phyloP scores from a whole-genome alignment of 2,888 invertebrate species.

The Watsonalla binaria region DNA sequence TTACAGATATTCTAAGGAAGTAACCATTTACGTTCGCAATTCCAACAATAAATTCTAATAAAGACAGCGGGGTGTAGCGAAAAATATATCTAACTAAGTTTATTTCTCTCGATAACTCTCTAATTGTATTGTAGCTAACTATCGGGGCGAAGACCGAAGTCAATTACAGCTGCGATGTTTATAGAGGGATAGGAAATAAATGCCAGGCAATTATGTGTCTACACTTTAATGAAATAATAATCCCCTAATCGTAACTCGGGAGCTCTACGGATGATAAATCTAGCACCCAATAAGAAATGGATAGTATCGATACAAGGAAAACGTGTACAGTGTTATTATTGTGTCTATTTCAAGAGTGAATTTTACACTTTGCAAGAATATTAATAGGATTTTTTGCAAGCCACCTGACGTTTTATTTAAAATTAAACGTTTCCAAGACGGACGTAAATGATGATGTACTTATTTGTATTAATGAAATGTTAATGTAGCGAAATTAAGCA shows the following conservation, averaged over 20 bases:
- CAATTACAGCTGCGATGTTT: neutral
- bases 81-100: neutral
- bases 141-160: neutral
- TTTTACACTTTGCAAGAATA: too few species aligned
- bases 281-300: constrained; percentile 23
- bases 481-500: too few species aligned
- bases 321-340: neutral
- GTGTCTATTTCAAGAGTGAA: too few species aligned
- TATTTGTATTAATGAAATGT: too few species aligned
- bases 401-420: too few species aligned
- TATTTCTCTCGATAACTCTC: neutral
- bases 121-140: neutral
- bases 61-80: neutral
- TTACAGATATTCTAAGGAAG: too few species aligned
- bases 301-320: constrained; percentile 2
- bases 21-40: too few species aligned
- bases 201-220: constrained; percentile 24
- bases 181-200: constrained; percentile 6
- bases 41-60: too few species aligned
- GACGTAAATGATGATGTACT: too few species aligned
- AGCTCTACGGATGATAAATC: constrained; percentile 26
- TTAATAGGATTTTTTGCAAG: too few species aligned
- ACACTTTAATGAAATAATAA: constrained; percentile 45
- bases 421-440: too few species aligned
- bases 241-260: constrained; percentile 36